Evolutionary conservation across 2,888 invertebrate genomes (phyloP).

Genomic region (Drosophila fungiperda): DNA sequence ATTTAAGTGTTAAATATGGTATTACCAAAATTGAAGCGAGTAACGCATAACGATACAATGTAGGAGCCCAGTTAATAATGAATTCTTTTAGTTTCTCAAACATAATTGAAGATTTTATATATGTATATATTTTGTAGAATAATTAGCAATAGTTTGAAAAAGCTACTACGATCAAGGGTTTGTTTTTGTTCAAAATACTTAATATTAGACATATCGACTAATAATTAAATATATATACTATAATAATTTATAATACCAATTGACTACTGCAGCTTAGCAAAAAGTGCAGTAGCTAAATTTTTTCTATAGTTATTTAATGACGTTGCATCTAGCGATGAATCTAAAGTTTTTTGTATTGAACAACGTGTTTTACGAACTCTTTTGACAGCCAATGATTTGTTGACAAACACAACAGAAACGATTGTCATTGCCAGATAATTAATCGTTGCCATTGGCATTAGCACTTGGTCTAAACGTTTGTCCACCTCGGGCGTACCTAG

Average conservation of each 20-base stretch:
- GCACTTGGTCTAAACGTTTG: constrained; percentile 29
- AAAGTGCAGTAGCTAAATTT: background rate
- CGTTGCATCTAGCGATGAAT: background rate
- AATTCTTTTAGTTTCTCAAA: constrained; percentile 7
- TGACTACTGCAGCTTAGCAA: background rate
- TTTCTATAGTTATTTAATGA: background rate
- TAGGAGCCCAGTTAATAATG: constrained; percentile 1
- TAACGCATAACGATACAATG: constrained; percentile 16
- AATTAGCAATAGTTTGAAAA: background rate
- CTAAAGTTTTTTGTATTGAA: background rate
- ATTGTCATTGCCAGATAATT: constrained; percentile 49
- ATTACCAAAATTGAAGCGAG: constrained; percentile 29
- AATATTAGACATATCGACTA: background rate
- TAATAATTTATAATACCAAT: background rate
- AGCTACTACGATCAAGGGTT: background rate
- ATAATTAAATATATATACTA: background rate
- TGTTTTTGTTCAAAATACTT: background rate
- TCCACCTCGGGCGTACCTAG: background rate
- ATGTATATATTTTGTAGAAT: background rate
- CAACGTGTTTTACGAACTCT: constrained; percentile 8
- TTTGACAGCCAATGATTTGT: constrained; percentile 7
- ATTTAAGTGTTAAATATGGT: constrained; percentile 47
- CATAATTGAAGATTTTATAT: background rate
- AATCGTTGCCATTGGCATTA: constrained; percentile 46
- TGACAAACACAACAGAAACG: constrained; percentile 2